phyloP scores from a whole-genome alignment of 2,797 vertebrate species.

The Parauchenoglanis ngamensis region DNA sequence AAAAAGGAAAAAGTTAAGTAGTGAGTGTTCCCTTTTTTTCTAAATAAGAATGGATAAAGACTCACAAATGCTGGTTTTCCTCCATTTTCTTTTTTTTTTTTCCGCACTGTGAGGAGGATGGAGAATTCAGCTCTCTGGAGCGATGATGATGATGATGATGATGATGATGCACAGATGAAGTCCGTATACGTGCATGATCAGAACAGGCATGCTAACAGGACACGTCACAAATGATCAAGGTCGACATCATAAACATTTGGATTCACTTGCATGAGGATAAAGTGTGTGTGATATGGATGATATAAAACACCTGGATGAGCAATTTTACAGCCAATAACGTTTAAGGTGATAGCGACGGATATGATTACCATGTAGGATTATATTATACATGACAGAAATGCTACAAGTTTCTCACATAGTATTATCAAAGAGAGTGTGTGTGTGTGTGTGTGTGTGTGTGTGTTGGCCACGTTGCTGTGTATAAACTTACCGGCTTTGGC shows the following conservation, averaged over 20 bases:
- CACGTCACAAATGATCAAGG: slow-evolving; percentile 51
- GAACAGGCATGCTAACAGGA: slow-evolving; percentile 52
- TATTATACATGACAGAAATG: slow-evolving; percentile 57
- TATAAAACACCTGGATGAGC: slow-evolving; percentile 43
- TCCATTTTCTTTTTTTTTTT: slow-evolving; percentile 29
- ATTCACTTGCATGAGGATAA: slow-evolving; percentile 34
- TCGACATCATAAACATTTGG: slow-evolving; percentile 42
- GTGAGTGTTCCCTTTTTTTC: slow-evolving; percentile 56
- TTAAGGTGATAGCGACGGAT: slow-evolving; percentile 30
- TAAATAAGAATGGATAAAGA: slow-evolving; percentile 47
- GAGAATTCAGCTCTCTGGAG: slow-evolving; percentile 31
- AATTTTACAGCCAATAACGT: slow-evolving; percentile 55
- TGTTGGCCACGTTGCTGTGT: slow-evolving; percentile 45
- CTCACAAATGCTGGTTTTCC: slow-evolving; percentile 37
- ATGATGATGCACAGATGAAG: slow-evolving; percentile 29
- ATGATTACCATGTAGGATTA: slow-evolving; percentile 45
- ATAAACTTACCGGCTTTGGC: slow-evolving; percentile 64
- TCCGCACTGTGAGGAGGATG: slow-evolving; percentile 25
- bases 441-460: neutral
- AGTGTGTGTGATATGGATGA: slow-evolving; percentile 28
- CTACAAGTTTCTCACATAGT: slow-evolving; percentile 57
- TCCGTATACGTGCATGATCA: slow-evolving; percentile 34
- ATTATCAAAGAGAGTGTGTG: slow-evolving; percentile 45
- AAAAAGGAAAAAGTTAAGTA: slow-evolving; percentile 57
- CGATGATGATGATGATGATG: neutral